Base-by-base conservation (phyloP, 2,888 invertebrate species). In the Pemphredon lugubris region DNA sequence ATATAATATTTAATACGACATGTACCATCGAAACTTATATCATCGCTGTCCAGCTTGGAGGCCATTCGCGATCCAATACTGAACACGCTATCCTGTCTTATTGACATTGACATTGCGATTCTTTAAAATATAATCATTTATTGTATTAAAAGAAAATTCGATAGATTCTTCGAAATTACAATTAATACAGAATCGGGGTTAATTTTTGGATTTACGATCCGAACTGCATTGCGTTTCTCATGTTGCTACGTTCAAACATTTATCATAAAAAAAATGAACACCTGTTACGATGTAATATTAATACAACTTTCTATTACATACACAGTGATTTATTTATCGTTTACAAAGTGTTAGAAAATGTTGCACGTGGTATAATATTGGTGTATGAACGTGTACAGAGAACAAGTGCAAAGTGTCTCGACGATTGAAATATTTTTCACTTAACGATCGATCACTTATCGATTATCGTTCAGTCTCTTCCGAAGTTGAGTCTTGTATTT, bases 401-500 rank as follows among this genome's bases (percentile, higher is more conserved):
- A n/a, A n/a, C n/a, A n/a, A n/a, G n/a, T n/a, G n/a, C n/a, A n/a
- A 26, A 26, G 26, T 26, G 34, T 34, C 3, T 34, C 3, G 1
- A 4, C 9, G 9, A 1, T n/a, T 34, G n/a, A 34, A 11, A 5
- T 40, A 16, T 40, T 7, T 18, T 40, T 6, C 18, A n/a, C n/a
- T n/a, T n/a, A n/a, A n/a, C n/a, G n/a, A 14, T 51, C 5, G 11
- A 13, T 13, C 2, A 16, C 20, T 6, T 7, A 16, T 5, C 7
- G 44, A 60, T 6, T 7, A 18, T 16, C 48, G 42, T 20, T 59
- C 47, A 1, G 64, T 37, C 11, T 55, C 63, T 18, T 67, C 23
- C 0, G 61, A 4, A n/a, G 57, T 18, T 2, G 39, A 48, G 57
- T 79, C 80, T 55, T 81, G 75, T 32, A 89, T 84, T 81, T 89